phyloP scores from a whole-genome alignment of 2,888 invertebrate genomes.

The Drosophila kambysellisi region DNA sequence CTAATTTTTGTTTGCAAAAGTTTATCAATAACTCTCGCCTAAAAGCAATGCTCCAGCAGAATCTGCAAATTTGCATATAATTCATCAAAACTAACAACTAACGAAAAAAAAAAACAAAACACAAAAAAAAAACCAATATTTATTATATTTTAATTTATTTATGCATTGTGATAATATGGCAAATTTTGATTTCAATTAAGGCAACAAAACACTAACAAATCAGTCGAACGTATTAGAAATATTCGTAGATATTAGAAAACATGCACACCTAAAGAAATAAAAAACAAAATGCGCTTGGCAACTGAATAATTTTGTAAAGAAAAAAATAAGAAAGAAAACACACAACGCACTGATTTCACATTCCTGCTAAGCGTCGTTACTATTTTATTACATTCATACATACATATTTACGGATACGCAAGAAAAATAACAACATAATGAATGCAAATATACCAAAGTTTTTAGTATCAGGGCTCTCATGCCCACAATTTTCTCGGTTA shows the following conservation, averaged over 20 bases:
- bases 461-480: conserved; percentile 43
- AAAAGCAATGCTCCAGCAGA: conserved; percentile 53
- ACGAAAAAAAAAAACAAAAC: conserved; percentile 1
- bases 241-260: conserved; percentile 3
- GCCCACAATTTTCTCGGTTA: conserved; percentile 42
- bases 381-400: conserved; percentile 37
- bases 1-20: conserved; percentile 16
- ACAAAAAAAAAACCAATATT: conserved; percentile 8
- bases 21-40: conserved; percentile 34
- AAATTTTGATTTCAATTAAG: conserved; percentile 33
- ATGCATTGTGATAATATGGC: conserved; percentile 56
- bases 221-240: conserved; percentile 8
- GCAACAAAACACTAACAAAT: conserved; percentile 1
- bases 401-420: conserved; percentile 29
- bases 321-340: conserved; percentile 21
- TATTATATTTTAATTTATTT: conserved; percentile 51
- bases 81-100: conserved; percentile 19
- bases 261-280: conserved; percentile 18
- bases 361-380: conserved; percentile 56
- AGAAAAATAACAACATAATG: conserved; percentile 13
- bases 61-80: conserved; percentile 40
- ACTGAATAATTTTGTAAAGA: conserved; percentile 24
- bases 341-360: conserved; percentile 47
- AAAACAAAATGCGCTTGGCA: conserved; percentile 14
- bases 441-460: conserved; percentile 61